Conservation (phyloP, 1,140 invertebrate species). For the Orchesella cincta region DNA sequence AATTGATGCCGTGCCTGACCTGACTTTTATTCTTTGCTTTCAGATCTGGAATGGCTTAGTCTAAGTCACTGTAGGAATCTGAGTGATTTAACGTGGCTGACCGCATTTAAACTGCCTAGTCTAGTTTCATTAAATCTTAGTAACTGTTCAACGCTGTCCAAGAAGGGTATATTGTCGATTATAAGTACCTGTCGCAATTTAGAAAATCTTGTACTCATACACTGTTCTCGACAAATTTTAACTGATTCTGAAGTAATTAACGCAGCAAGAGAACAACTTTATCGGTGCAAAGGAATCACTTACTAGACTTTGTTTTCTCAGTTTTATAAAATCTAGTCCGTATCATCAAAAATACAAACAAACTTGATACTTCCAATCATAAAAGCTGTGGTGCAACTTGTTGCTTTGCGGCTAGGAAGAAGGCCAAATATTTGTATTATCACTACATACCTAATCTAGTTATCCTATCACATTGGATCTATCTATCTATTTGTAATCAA, state of each 20-base stretch:
- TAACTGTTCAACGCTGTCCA: not conserved
- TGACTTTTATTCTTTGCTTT: no score
- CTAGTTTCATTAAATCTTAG: not conserved
- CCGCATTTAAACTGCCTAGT: not conserved
- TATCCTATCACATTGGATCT: no score
- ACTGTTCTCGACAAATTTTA: not conserved
- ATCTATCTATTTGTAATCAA: no score
- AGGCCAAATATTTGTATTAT: no score
- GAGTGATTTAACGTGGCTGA: not conserved
- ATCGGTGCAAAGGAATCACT: slow-evolving; percentile 5
- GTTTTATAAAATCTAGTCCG: not conserved
- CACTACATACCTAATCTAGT: no score
- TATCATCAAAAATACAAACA: not conserved
- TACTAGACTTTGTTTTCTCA: not conserved
- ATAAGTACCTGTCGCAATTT: slow-evolving; percentile 10
- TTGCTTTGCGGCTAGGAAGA: no score
- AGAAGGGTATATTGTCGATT: not conserved
- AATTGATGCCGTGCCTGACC: no score
- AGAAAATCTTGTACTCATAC: not conserved
- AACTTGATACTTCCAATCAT: no score
- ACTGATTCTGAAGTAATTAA: not conserved
- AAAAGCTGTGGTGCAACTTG: no score
- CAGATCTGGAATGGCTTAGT: not conserved
- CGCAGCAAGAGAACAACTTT: not conserved
- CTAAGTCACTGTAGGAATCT: not conserved